phyloP scores from a whole-genome alignment of 2,888 invertebrate species.

The Agriopis leucophaearia region DNA sequence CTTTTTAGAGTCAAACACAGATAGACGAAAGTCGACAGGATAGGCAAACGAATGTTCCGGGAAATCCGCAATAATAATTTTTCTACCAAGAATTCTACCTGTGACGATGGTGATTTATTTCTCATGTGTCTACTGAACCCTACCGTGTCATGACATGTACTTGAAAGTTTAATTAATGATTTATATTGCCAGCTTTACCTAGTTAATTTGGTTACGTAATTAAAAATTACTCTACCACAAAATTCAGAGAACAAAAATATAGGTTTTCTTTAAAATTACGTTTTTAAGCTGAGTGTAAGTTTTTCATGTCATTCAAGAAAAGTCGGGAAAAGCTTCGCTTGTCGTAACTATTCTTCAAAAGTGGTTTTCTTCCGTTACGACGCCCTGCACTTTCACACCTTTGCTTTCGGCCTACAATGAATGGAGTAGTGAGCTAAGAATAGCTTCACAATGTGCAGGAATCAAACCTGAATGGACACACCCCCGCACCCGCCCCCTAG shows the following conservation, averaged over 20 bases:
- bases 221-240: not conserved
- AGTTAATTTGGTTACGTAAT: not conserved
- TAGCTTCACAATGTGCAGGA: slow-evolving; percentile 67
- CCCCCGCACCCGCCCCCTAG: slow-evolving; percentile 53
- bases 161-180: not conserved
- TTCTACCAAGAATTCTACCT: too few relatives aligned
- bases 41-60: too few relatives aligned
- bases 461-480: slow-evolving; percentile 76
- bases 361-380: slow-evolving; percentile 1
- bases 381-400: slow-evolving; percentile 36
- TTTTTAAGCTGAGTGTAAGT: too few relatives aligned
- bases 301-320: too few relatives aligned
- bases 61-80: too few relatives aligned
- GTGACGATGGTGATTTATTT: too few relatives aligned
- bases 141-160: too few relatives aligned
- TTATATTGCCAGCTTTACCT: not conserved
- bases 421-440: slow-evolving; percentile 79
- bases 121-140: too few relatives aligned
- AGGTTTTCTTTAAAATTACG: not conserved
- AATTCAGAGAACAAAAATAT: not conserved
- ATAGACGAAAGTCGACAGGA: too few relatives aligned
- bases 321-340: too few relatives aligned
- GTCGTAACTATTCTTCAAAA: not conserved
- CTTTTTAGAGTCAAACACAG: too few relatives aligned
- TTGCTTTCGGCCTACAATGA: slow-evolving; percentile 64